Evolutionary conservation across 2,888 invertebrate species (phyloP), one percentile per base, ranked within the genome.

Genomic region (Cynaeus angustus): DNA sequence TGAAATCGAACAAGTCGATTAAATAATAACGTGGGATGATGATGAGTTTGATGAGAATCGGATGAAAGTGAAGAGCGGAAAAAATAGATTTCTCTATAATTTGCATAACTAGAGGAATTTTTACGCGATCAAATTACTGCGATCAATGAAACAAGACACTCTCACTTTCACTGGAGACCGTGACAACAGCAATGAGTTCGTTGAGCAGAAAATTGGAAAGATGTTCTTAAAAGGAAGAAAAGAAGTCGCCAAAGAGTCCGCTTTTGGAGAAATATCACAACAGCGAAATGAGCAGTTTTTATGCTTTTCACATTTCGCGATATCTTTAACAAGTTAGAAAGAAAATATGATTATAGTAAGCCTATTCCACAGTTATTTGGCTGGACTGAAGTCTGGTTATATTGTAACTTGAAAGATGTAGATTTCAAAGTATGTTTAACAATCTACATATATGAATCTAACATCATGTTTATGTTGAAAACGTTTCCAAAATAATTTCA

Each of bases 91-190:
- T 55, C 55, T 41, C 26, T 16, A 26, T 26, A 12, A 30, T 59
- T 59, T 59, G 59, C 59, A 59, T 59, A 59, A 59, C 43, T 55
- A 14, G 55, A 33, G 16, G 21, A 46, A 46, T 26, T 26, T 50
- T 50, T 50, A 50, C 3, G 1, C 48, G 48, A 58, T 43, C 38
- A 30, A 53, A 53, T 53, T 53, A 16, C 53, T 7, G 3, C 33
- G 53, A 53, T 33, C 53, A 10, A 37, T 53, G 48, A 26, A 28
- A n/a, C 10, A 10, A 50, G 21, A 50, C 28, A 50, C 28, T 28
- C 10, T 50, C 10, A 50, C 48, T 50, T 50, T 50, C 48, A 50
- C 48, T 50, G 48, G 28, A 26, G 10, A 13, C 16, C 48, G 48
- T 3, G 28, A 28, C 16, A 50, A 46, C 16, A 46, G 6, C 21